Percentiles rank a stretch among this genome's conserved stretches.
phyloP scores from a whole-genome alignment of 2,113 vertebrate genomes.

The Isichthys henryi region DNA sequence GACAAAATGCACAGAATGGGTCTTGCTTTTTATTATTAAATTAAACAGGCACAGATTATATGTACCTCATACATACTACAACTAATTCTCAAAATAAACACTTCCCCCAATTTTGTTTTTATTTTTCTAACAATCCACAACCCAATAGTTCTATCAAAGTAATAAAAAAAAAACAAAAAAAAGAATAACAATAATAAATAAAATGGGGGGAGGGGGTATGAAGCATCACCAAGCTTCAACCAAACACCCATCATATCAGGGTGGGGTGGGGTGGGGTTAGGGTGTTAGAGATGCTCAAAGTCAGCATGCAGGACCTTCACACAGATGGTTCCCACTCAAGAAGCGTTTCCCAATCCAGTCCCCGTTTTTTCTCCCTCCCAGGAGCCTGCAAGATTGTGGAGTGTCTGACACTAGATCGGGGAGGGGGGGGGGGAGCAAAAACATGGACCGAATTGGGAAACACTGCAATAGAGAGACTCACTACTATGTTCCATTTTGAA shows the following conservation, averaged over 20 bases:
- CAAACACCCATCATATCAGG: not conserved
- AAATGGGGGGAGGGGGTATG: not conserved
- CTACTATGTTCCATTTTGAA: not conserved
- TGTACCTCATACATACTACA: slow-evolving; percentile 62
- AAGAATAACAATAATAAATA: not conserved
- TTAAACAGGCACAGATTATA: slow-evolving; percentile 66
- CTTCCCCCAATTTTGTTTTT: slow-evolving; percentile 51
- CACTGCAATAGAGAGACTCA: not conserved
- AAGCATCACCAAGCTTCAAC: not conserved
- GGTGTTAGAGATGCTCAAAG: not conserved
- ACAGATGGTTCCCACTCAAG: not conserved
- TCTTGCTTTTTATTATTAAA: slow-evolving; percentile 58
- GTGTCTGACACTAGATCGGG: not conserved
- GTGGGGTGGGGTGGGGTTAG: not conserved
- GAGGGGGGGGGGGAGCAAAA: not conserved
- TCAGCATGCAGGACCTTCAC: not conserved
- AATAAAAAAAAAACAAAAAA: slow-evolving; percentile 22
- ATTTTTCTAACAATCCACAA: slow-evolving; percentile 50
- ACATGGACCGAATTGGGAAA: not conserved
- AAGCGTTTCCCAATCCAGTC: not conserved
- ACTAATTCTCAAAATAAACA: slow-evolving; percentile 47
- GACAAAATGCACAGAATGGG: not conserved
- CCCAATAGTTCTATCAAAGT: slow-evolving; percentile 51
- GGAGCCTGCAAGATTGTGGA: not conserved
- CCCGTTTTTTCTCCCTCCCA: not conserved